Percentiles rank a stretch among this genome's conserved stretches.
Evolutionary conservation across 2,113 vertebrate species (phyloP).

Genomic region (Amblyopsis rosae): DNA sequence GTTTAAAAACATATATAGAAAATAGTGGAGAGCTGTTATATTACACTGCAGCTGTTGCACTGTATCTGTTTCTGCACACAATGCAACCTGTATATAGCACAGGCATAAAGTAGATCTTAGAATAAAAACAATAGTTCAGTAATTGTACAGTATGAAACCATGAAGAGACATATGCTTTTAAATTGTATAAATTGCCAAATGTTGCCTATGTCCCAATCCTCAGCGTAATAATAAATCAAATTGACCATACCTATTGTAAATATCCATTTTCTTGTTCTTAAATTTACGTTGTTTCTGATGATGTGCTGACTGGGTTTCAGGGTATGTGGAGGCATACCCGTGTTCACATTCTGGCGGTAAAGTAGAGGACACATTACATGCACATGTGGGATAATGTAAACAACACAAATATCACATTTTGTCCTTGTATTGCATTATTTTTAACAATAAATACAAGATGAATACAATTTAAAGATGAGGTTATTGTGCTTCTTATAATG

Average conservation of each 20-base stretch:
- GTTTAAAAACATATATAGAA: slow-evolving; percentile 60
- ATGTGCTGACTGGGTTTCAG: slow-evolving; percentile 78
- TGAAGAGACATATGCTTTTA: too few species aligned
- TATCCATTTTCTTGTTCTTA: slow-evolving; percentile 83
- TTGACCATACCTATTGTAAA: slow-evolving; percentile 65
- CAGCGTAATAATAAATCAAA: background rate
- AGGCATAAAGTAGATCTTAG: background rate
- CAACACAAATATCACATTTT: background rate
- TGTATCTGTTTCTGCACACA: too few species aligned
- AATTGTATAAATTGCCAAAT: background rate
- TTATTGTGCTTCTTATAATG: too few species aligned
- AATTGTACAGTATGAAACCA: too few species aligned
- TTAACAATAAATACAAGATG: too few species aligned
- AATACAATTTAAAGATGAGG: too few species aligned
- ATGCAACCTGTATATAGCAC: too few species aligned
- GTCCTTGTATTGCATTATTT: too few species aligned
- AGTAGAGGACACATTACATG: slow-evolving; percentile 24
- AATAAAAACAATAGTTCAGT: too few species aligned
- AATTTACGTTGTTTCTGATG: slow-evolving; percentile 85
- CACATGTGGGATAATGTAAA: background rate
- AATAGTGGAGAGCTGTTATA: slow-evolving; percentile 24
- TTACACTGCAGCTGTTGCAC: too few species aligned
- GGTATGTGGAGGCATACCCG: slow-evolving; percentile 90
- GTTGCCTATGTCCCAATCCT: background rate
- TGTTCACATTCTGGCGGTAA: slow-evolving; percentile 87